A percentile compares a stretch with the other conserved stretches of the same genome.
phyloP scores from a whole-genome alignment of 2,113 vertebrate genomes.

The Zosterops lateralis region DNA sequence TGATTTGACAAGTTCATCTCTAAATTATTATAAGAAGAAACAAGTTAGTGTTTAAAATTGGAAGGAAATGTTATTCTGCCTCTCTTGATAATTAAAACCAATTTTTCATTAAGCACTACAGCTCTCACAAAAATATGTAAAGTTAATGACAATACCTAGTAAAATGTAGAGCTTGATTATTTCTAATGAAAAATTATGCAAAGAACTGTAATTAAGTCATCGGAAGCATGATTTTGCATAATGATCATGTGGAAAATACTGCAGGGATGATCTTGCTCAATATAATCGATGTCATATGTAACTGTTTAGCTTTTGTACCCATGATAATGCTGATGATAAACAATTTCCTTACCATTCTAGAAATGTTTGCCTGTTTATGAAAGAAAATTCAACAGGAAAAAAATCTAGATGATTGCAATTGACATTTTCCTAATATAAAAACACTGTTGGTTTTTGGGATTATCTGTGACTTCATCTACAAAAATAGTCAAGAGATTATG shows the following conservation, averaged over 20 bases:
- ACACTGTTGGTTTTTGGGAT: background rate
- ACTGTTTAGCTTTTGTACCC: slow-evolving; percentile 6
- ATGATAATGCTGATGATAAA: slow-evolving; percentile 30
- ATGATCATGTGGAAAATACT: slow-evolving; percentile 4
- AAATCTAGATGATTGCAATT: slow-evolving; percentile 23
- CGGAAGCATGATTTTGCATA: slow-evolving; percentile 21
- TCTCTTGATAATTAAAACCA: slow-evolving; percentile 23
- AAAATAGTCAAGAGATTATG: slow-evolving; percentile 10
- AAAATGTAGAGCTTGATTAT: slow-evolving; percentile 9
- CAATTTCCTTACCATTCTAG: slow-evolving; percentile 3
- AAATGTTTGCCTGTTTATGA: slow-evolving; percentile 16
- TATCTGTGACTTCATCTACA: slow-evolving; percentile 12
- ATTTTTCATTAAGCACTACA: background rate
- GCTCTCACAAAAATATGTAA: background rate
- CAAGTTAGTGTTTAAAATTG: background rate
- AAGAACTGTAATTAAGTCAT: slow-evolving; percentile 18
- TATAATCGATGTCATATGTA: background rate
- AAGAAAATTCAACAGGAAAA: slow-evolving; percentile 17
- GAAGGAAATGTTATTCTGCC: background rate
- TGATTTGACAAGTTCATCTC: background rate
- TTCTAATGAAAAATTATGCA: slow-evolving; percentile 6
- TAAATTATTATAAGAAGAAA: slow-evolving; percentile 32
- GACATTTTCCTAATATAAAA: slow-evolving; percentile 19
- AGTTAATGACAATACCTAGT: slow-evolving; percentile 11
- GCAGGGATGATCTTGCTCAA: slow-evolving; percentile 5